A percentile compares a stretch with the other conserved stretches of the same genome.
phyloP scores from a whole-genome alignment of 2,797 vertebrate species.

The Acanthopagrus latus region DNA sequence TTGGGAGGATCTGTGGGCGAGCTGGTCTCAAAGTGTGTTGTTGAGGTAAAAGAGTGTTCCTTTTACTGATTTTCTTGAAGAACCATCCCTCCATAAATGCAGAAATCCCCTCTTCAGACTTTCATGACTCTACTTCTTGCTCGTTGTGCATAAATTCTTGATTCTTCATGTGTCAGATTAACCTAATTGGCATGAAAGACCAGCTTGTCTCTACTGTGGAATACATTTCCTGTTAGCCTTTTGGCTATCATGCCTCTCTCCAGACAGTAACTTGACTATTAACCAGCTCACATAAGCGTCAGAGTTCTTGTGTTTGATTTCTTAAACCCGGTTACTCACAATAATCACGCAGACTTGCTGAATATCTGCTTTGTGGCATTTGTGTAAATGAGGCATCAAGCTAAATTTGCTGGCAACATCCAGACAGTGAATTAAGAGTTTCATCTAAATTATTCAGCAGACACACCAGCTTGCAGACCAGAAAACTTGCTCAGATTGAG shows the following conservation, averaged over 20 bases:
- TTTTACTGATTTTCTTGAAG: conserved; percentile 2
- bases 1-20: neutral
- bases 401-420: conserved; percentile 34
- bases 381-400: conserved; percentile 12
- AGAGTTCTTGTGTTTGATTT: neutral
- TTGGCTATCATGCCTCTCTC: neutral
- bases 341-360: conserved; percentile 9
- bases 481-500: conserved; percentile 38
- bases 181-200: conserved; percentile 20
- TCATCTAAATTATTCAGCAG: conserved; percentile 58
- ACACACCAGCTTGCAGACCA: conserved; percentile 36
- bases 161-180: conserved; percentile 6
- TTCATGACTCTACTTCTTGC: neutral
- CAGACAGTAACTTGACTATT: conserved; percentile 13
- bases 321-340: conserved; percentile 1
- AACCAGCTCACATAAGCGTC: conserved; percentile 1
- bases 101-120: neutral
- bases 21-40: neutral
- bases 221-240: conserved; percentile 28
- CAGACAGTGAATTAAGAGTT: conserved; percentile 17
- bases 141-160: neutral
- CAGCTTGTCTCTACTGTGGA: conserved; percentile 7
- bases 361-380: conserved; percentile 13
- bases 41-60: neutral
- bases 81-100: neutral